Conservation (phyloP, 2,888 invertebrate genomes). For the Dendrolimus houi region DNA sequence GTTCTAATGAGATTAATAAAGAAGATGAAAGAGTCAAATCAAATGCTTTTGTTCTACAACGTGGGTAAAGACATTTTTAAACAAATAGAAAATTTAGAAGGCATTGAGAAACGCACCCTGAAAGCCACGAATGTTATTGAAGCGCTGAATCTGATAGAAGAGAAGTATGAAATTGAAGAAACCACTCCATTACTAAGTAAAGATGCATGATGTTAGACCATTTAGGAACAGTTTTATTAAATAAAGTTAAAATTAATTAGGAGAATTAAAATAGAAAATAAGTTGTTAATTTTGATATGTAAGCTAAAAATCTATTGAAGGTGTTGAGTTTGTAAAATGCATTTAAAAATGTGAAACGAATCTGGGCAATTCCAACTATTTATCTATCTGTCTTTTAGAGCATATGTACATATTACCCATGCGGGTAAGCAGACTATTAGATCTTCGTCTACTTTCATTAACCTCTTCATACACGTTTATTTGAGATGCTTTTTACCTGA, state of each 20-base stretch:
- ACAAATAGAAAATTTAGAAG: conserved; percentile 24
- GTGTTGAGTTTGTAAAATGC: no score
- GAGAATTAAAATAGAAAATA: no score
- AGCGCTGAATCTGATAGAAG: conserved; percentile 13
- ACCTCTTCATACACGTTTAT: no score
- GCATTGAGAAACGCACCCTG: conserved; percentile 29
- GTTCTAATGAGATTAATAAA: conserved; percentile 74
- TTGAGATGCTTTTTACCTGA: no score
- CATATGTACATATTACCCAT: no score
- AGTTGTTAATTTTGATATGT: no score
- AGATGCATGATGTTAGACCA: not conserved
- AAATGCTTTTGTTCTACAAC: conserved; percentile 67
- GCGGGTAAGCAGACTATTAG: no score
- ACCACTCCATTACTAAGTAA: not conserved
- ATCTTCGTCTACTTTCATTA: no score
- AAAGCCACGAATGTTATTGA: conserved; percentile 10
- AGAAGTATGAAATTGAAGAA: not conserved
- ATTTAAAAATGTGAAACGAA: no score
- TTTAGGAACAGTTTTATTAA: not conserved
- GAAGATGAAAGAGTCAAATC: conserved; percentile 67
- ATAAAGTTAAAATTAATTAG: not conserved
- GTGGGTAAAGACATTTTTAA: conserved; percentile 30
- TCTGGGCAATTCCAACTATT: no score
- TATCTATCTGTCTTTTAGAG: no score
- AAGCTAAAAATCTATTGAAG: no score